Conservation (phyloP, 2,888 invertebrate genomes). For the Cephus spinipes region DNA sequence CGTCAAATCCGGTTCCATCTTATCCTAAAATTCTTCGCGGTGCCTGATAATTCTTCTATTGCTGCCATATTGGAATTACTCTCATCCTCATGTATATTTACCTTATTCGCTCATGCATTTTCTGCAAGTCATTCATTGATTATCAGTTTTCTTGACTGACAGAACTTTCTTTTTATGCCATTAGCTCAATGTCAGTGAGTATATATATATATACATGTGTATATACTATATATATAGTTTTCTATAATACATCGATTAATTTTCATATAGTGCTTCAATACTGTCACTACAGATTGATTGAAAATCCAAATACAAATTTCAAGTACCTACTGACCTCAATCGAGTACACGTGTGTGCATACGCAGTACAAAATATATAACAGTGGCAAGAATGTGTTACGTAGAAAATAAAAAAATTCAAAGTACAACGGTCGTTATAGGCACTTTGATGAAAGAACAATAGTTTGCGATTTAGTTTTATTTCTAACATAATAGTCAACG, state of each 20-base stretch:
- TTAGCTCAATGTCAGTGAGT: slow-evolving; percentile 2
- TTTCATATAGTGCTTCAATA: not conserved
- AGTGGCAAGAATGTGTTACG: no score
- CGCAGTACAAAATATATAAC: not conserved
- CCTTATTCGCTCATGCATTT: not conserved
- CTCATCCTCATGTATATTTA: not conserved
- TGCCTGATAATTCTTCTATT: slow-evolving; percentile 7
- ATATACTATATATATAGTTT: not conserved
- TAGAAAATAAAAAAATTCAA: not conserved
- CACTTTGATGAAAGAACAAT: not conserved
- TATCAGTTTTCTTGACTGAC: not conserved
- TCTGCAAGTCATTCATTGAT: not conserved
- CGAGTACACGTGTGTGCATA: not conserved
- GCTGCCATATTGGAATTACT: not conserved
- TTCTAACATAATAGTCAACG: slow-evolving; percentile 60
- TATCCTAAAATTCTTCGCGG: slow-evolving; percentile 25
- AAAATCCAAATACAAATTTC: not conserved
- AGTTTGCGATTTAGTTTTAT: slow-evolving; percentile 38
- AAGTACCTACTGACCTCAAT: not conserved
- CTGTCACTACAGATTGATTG: not conserved
- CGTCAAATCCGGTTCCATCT: slow-evolving; percentile 20
- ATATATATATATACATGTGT: not conserved
- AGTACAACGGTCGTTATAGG: not conserved
- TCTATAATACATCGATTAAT: not conserved
- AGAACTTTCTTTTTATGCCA: not conserved